Evolutionary conservation across 2,888 invertebrate genomes (phyloP).

Genomic region (Perdita meconis): DNA sequence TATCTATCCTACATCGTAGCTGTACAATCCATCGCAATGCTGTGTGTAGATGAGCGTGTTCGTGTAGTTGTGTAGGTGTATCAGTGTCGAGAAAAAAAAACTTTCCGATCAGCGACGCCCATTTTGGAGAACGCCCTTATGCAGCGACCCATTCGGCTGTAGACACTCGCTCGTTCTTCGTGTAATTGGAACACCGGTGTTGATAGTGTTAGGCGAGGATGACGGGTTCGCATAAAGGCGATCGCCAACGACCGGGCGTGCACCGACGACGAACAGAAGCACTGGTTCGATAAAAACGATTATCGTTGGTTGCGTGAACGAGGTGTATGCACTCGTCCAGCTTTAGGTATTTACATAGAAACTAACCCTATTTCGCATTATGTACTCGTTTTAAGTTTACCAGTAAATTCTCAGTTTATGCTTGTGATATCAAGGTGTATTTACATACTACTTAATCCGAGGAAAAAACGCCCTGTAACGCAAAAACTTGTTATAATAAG

Average conservation of each 20-base stretch:
- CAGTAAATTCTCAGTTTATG: constrained; percentile 81
- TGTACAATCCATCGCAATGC: constrained; percentile 81
- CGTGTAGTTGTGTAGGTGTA: constrained; percentile 71
- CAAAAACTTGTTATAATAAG: constrained; percentile 72
- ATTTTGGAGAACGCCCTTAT: constrained; percentile 43
- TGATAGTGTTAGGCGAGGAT: not conserved
- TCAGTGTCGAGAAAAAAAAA: constrained; percentile 78
- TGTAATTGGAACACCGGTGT: not conserved
- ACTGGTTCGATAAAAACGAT: constrained; percentile 82
- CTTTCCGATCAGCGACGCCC: constrained; percentile 76
- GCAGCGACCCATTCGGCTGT: constrained; percentile 8
- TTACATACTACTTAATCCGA: constrained; percentile 83
- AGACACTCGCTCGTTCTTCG: not conserved
- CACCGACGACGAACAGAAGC: constrained; percentile 79
- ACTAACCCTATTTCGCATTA: constrained; percentile 83
- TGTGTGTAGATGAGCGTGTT: constrained; percentile 72
- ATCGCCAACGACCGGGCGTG: constrained; percentile 59
- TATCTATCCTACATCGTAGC: constrained; percentile 76
- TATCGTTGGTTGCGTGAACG: constrained; percentile 82
- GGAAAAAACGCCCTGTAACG: constrained; percentile 80
- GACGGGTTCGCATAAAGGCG: constrained; percentile 35
- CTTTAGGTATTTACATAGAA: constrained; percentile 81
- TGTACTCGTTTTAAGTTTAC: constrained; percentile 81
- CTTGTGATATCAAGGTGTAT: constrained; percentile 83
- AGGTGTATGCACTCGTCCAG: constrained; percentile 78